Evolutionary conservation across 2,888 invertebrate species (phyloP), one percentile per base, ranked within the genome.

Genomic region (Priocnemis perturbator): DNA sequence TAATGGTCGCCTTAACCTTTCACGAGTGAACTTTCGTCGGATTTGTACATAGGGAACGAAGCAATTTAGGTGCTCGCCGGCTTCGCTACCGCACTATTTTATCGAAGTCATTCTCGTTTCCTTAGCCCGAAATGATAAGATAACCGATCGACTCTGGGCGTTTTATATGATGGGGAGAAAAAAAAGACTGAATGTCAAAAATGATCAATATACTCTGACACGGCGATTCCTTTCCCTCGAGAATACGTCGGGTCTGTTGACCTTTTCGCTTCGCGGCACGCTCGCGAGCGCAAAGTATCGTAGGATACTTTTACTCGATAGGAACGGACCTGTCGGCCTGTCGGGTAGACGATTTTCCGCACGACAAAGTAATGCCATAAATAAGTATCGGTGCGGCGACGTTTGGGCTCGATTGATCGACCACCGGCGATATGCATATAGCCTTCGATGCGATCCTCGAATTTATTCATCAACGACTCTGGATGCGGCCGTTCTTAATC

Each of bases 201-300:
- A 64, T 55, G 2, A 15, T 15, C 11, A 17, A 37, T 26, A 50
- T 48, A 55, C 70, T 68, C 71, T 55, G 50, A 62, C 61, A 48
- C 50, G 57, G 66, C 45, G 62, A 55, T 59, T 71, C 56, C 64
- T 69, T 68, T 69, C 58, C 65, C 48, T 65, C 30, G 9, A 14
- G 55, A 44, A 64, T 37, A 56, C 60, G 55, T 64, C 58, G 57
- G 44, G 64, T 70, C 70, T 69, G 20, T 48, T 74, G 77, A 79
- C 77, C 79, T 79, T 78, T 79, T 63, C 53, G 61, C 23, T 66
- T 66, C 67, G 20, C 45, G 50, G 50, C 50, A 50, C 17, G 66
- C 56, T 37, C 53, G 45, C 9, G 23, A 26, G 23, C 5, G 11
- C 48, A 61, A 71, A 59, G 69, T 73, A 71, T 56, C 20, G 48